These are phyloP conservation scores for Salvelinus fontinalis DNA, from an alignment of 2,113 vertebrate genomes.

Conservation along the genomic window DNA sequence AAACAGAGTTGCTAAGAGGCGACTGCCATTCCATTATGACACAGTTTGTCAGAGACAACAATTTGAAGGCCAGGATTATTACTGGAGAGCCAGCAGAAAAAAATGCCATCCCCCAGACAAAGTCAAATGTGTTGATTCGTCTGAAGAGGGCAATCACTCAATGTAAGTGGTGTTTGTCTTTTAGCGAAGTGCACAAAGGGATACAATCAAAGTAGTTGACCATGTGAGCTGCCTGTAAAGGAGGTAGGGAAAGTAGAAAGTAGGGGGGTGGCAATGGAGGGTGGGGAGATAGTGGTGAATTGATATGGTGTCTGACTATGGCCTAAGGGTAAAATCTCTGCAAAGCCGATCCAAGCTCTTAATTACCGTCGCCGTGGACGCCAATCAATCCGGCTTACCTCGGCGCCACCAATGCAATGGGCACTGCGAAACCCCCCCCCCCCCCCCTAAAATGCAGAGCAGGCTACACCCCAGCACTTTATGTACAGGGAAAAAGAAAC, in stretches of 20 bases:
- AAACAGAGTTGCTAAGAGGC: background rate
- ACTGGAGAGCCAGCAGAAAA: constrained; percentile 15
- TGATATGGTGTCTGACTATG: constrained; percentile 26
- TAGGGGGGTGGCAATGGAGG: background rate
- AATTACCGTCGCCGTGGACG: constrained; percentile 43
- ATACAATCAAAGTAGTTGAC: constrained; percentile 36
- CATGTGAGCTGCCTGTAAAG: constrained; percentile 28
- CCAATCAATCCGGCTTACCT: constrained; percentile 41
- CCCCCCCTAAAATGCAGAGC: background rate
- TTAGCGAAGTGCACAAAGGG: constrained; percentile 17
- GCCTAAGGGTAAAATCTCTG: constrained; percentile 29
- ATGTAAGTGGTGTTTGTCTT: constrained; percentile 32
- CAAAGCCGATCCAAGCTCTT: constrained; percentile 36
- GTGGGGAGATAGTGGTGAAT: constrained; percentile 6
- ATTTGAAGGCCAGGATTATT: constrained; percentile 8
- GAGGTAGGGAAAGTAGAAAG: constrained; percentile 14
- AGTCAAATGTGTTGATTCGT: constrained; percentile 37
- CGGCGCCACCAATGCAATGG: constrained; percentile 32
- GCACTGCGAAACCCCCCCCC: constrained; percentile 27
- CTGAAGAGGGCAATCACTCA: constrained; percentile 44
- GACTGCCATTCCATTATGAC: constrained; percentile 33
- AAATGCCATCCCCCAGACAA: constrained; percentile 16
- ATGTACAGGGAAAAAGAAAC: constrained; percentile 13
- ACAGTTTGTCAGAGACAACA: constrained; percentile 10
- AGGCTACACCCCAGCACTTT: background rate